Evolutionary conservation across 2,888 invertebrate genomes (phyloP).

Genomic region (Malthinus flaveolus): DNA sequence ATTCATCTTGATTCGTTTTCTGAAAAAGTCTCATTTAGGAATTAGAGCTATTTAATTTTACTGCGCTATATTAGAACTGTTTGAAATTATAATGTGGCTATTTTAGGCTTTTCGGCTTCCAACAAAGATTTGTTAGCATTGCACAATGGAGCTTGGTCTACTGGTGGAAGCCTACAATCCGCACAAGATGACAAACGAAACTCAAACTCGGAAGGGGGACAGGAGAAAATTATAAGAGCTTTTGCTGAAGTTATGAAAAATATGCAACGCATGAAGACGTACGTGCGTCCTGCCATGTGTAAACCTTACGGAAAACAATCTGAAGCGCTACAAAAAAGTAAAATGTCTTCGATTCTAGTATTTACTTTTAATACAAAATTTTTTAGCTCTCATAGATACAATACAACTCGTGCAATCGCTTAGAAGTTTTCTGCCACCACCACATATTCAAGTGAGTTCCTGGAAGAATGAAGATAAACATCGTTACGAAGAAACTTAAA

Average conservation of each 20-base stretch:
- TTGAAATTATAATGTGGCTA: too few species aligned
- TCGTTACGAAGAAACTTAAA: constrained; percentile 55
- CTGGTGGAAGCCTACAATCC: constrained; percentile 33
- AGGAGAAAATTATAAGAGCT: constrained; percentile 83
- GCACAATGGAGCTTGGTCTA: constrained; percentile 69
- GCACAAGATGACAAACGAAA: constrained; percentile 47
- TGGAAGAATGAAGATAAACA: constrained; percentile 86
- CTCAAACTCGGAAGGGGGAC: constrained; percentile 60
- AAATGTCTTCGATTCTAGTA: not conserved
- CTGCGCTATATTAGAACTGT: too few species aligned
- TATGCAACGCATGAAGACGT: constrained; percentile 86
- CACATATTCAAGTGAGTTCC: constrained; percentile 85
- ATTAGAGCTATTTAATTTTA: too few species aligned
- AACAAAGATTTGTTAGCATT: constrained; percentile 69
- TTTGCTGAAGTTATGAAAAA: constrained; percentile 87
- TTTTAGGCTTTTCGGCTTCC: constrained; percentile 47
- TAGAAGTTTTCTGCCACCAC: constrained; percentile 82
- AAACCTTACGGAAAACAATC: constrained; percentile 90
- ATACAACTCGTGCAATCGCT: constrained; percentile 85
- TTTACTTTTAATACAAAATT: not conserved
- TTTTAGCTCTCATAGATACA: constrained; percentile 78
- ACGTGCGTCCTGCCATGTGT: constrained; percentile 86
- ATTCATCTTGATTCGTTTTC: too few species aligned
- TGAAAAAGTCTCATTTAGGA: too few species aligned
- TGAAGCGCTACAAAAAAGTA: constrained; percentile 86